Evolutionary conservation across 2,888 invertebrate species (phyloP).

Genomic region (Drosophila kambysellisi): DNA sequence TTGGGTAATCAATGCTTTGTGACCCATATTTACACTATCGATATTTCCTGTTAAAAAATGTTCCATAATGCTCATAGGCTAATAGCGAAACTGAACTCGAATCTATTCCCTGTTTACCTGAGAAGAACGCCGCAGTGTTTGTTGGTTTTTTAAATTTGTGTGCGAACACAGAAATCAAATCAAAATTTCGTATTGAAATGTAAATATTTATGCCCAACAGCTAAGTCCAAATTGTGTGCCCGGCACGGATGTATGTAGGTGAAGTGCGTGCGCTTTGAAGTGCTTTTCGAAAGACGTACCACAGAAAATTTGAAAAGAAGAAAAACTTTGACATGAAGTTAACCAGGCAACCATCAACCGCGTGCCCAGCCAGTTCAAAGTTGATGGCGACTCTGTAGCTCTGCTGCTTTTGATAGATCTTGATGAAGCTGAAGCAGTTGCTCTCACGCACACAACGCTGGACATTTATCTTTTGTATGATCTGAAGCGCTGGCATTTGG

Average conservation of each 20-base stretch:
- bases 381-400: conserved; percentile 48
- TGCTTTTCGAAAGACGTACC: conserved; percentile 35
- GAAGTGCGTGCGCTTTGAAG: conserved; percentile 77
- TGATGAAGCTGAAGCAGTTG: conserved; percentile 38
- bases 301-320: conserved; percentile 10
- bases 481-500: conserved; percentile 52
- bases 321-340: conserved; percentile 45
- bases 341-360: conserved; percentile 34
- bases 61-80: conserved; percentile 21
- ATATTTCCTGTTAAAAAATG: conserved; percentile 48
- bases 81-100: conserved; percentile 18
- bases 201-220: conserved; percentile 71
- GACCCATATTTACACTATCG: conserved; percentile 23
- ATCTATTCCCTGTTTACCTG: conserved; percentile 47
- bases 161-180: conserved; percentile 72
- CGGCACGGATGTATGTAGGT: conserved; percentile 45
- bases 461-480: conserved; percentile 63
- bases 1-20: conserved; percentile 29
- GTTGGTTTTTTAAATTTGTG: conserved; percentile 64
- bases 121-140: conserved; percentile 45
- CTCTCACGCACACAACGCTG: conserved; percentile 63
- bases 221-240: conserved; percentile 49
- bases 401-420: conserved; percentile 43
- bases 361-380: conserved; percentile 66
- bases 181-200: conserved; percentile 78